phyloP scores from a whole-genome alignment of 2,888 invertebrate species.

The Nomada ruficornis region DNA sequence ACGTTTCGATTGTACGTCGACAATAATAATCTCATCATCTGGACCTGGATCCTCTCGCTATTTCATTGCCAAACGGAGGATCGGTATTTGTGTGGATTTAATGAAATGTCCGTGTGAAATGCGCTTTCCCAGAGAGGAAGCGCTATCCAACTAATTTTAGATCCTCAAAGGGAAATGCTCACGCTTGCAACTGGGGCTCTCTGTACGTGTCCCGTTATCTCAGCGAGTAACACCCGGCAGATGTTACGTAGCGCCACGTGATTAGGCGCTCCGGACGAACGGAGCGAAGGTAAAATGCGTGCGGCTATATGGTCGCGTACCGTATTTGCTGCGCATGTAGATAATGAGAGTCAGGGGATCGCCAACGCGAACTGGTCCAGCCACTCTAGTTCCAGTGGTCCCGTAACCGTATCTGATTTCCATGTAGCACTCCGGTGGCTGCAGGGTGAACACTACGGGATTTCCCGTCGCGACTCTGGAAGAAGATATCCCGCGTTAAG shows the following conservation, averaged over 20 bases:
- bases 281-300: constrained; percentile 54
- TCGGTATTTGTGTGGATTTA: not conserved
- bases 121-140: not conserved
- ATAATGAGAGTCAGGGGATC: constrained; percentile 96
- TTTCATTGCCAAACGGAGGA: too few relatives aligned
- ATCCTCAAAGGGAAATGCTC: constrained; percentile 10
- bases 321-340: constrained; percentile 97
- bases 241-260: constrained; percentile 52
- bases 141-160: constrained; percentile 31
- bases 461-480: constrained; percentile 96
- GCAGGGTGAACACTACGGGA: constrained; percentile 96
- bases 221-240: constrained; percentile 44
- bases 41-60: too few relatives aligned
- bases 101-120: not conserved
- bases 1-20: not conserved
- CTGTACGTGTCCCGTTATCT: constrained; percentile 55
- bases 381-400: constrained; percentile 92
- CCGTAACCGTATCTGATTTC: constrained; percentile 97
- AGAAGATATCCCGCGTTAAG: constrained; percentile 65
- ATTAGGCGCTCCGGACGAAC: constrained; percentile 35
- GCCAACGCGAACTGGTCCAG: constrained; percentile 95
- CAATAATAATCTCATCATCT: not conserved
- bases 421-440: constrained; percentile 98
- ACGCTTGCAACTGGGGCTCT: not conserved
- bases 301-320: constrained; percentile 85